Conservation (phyloP, 2,113 vertebrate genomes). For the Pedetes capensis region DNA sequence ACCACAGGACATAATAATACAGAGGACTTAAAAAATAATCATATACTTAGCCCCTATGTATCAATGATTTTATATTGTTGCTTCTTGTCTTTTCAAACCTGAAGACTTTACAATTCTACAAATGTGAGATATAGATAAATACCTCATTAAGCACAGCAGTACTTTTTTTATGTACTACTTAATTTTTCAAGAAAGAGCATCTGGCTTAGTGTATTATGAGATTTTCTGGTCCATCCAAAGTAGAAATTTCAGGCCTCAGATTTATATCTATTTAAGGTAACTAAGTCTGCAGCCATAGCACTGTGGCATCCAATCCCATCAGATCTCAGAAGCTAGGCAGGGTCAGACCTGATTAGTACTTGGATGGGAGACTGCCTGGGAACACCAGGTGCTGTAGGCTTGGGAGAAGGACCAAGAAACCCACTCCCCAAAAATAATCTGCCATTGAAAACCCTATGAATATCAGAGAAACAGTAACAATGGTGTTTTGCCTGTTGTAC, state of each 20-base stretch:
- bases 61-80: not conserved
- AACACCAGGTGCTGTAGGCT: too few species aligned
- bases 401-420: too few species aligned
- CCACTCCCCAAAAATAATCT: too few species aligned
- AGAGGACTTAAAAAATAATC: not conserved
- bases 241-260: not conserved
- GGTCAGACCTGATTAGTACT: too few species aligned
- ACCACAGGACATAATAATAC: not conserved
- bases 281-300: too few species aligned
- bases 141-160: not conserved
- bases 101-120: not conserved
- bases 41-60: not conserved
- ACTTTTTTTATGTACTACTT: not conserved
- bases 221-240: not conserved
- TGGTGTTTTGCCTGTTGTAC: too few species aligned
- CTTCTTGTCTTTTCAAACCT: not conserved
- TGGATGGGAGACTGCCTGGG: too few species aligned
- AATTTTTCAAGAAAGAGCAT: not conserved
- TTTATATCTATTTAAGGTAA: not conserved
- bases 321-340: too few species aligned
- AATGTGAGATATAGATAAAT: not conserved
- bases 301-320: too few species aligned
- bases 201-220: not conserved
- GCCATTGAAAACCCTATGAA: too few species aligned
- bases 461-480: too few species aligned